Percentiles rank a stretch among this genome's conserved stretches.
Evolutionary conservation across 2,888 invertebrate species (phyloP).

Genomic region (Pecten maximus): DNA sequence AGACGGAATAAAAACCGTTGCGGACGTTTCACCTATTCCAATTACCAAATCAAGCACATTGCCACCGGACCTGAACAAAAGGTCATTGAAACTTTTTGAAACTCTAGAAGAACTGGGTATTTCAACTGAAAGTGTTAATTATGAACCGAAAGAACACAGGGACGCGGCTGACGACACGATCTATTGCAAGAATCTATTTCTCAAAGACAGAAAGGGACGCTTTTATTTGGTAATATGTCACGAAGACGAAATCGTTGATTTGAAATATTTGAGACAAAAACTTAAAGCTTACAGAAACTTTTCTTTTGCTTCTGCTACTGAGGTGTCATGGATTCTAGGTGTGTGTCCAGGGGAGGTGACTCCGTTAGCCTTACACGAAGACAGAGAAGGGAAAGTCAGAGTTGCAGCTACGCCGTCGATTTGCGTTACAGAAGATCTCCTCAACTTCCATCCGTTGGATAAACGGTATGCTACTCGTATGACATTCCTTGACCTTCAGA

Average conservation of each 20-base stretch:
- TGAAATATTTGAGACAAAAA: conserved; percentile 63
- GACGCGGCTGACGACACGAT: conserved; percentile 51
- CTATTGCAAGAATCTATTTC: conserved; percentile 73
- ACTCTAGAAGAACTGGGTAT: conserved; percentile 55
- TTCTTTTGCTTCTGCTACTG: conserved; percentile 67
- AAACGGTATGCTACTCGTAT: conserved; percentile 58
- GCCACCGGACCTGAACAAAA: conserved; percentile 41
- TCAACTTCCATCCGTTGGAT: conserved; percentile 69
- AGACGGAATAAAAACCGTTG: not conserved
- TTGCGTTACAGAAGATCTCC: conserved; percentile 49
- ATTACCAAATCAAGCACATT: not conserved
- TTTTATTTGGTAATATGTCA: conserved; percentile 67
- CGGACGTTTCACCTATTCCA: not conserved
- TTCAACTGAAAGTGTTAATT: conserved; percentile 57
- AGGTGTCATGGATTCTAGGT: conserved; percentile 59
- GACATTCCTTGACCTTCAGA: conserved; percentile 48
- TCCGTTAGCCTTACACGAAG: conserved; percentile 65
- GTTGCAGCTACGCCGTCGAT: conserved; percentile 62
- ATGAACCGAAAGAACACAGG: conserved; percentile 55
- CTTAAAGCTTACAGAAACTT: conserved; percentile 71
- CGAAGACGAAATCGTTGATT: conserved; percentile 64
- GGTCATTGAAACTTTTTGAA: conserved; percentile 51
- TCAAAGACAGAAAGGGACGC: conserved; percentile 72
- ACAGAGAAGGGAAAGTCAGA: conserved; percentile 54
- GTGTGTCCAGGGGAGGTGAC: conserved; percentile 66